Evolutionary conservation across 2,113 vertebrate species (phyloP).

Genomic region (Scatophagus argus): DNA sequence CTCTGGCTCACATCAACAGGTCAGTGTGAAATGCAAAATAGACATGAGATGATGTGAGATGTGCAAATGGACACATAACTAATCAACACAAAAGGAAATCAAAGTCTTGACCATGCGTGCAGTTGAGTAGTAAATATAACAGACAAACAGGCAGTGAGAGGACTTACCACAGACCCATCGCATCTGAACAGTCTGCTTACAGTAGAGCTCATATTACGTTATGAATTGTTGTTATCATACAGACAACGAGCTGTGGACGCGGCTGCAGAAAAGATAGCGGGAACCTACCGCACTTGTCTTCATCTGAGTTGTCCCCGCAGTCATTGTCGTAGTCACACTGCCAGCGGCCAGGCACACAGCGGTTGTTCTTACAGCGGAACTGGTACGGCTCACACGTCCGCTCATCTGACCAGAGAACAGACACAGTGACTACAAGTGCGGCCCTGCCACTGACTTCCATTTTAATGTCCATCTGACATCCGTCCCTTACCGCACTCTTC

Average conservation of each 20-base stretch:
- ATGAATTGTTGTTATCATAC: background rate
- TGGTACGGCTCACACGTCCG: conserved; percentile 97
- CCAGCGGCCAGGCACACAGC: conserved; percentile 96
- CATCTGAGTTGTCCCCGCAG: conserved; percentile 97
- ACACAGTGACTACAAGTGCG: background rate
- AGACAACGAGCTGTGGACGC: background rate
- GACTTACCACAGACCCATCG: conserved; percentile 22
- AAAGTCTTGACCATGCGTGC: conserved; percentile 41
- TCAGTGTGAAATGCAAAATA: conserved; percentile 93
- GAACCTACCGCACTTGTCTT: conserved; percentile 95
- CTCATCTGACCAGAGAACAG: conserved; percentile 84
- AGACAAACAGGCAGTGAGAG: conserved; percentile 46
- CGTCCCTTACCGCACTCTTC: conserved; percentile 93
- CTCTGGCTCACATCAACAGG: conserved; percentile 91
- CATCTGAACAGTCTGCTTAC: conserved; percentile 15
- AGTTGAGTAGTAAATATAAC: conserved; percentile 35
- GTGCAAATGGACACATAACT: conserved; percentile 83
- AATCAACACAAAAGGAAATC: conserved; percentile 69
- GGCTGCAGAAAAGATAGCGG: background rate
- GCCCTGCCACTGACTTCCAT: background rate
- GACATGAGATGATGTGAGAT: conserved; percentile 96
- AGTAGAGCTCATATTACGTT: background rate
- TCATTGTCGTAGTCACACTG: conserved; percentile 98
- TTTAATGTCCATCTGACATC: background rate
- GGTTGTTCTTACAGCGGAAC: conserved; percentile 98